Conservation (phyloP, 2,113 vertebrate genomes). For the Crotalus helleri region DNA sequence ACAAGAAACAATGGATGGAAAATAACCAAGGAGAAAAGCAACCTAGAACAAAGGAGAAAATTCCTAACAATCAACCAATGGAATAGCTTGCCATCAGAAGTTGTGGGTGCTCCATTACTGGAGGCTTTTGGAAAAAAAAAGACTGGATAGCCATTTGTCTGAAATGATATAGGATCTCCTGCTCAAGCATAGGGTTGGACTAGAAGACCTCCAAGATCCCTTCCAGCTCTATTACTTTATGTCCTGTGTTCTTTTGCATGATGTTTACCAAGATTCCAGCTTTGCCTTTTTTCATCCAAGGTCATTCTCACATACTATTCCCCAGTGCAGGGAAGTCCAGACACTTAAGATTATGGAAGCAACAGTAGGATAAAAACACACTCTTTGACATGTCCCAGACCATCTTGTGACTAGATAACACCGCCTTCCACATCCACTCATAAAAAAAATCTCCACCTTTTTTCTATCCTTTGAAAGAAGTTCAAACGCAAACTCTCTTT, state of each 20-base stretch:
- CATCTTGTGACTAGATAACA: not conserved
- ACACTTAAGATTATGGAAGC: not conserved
- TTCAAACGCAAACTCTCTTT: not conserved
- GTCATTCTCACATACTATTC: not conserved
- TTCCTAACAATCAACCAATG: no score
- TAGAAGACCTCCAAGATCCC: no score
- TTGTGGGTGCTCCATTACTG: no score
- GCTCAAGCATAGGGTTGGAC: no score
- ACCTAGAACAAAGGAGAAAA: no score
- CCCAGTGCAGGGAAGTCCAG: not conserved
- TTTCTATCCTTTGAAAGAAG: not conserved
- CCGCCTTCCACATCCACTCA: not conserved
- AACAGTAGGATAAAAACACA: not conserved
- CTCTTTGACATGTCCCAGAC: not conserved
- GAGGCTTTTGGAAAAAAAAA: no score
- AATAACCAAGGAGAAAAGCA: no score
- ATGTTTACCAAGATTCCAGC: not conserved
- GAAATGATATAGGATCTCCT: no score
- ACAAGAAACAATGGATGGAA: no score
- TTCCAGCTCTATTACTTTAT: no score
- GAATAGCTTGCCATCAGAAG: no score
- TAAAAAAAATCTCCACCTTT: not conserved
- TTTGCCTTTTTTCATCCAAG: not conserved
- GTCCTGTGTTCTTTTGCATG: not conserved
- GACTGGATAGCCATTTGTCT: no score